Base-by-base conservation (phyloP, 2,113 vertebrate species). In the Felis chaus region DNA sequence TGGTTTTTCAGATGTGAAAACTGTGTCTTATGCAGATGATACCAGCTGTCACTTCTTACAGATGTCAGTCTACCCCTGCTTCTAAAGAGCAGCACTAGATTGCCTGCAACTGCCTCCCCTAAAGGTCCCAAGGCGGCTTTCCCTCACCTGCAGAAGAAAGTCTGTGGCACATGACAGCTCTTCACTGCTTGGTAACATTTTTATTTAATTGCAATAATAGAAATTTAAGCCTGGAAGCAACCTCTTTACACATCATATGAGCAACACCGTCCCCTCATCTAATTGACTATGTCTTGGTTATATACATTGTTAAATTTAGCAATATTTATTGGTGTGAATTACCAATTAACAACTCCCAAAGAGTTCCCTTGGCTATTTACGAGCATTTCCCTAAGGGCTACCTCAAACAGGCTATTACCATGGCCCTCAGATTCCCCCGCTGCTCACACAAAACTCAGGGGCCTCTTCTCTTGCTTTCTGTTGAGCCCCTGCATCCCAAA, bases 121-220 rank as follows among this genome's bases (percentile, higher is more conserved):
- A 74, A 91, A 69, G 48, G 95, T 66, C 88, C 7, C 3, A 83
- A 94, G 80, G 63, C 1, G 0, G 69, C 68, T 68, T 95, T 92
- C 89, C 69, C 41, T 91, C 85, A 53, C 94, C 89, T 69, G 55
- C 21, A 88, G 85, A 91, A 31, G 55, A 48, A 89, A 86, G 71
- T 53, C 19, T 15, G 16, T 45, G 89, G 92, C 57, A 91, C 8
- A 0, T 89, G 50, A 89, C 86, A 95, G 82, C 92, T 39, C 81
- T 4, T 93, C 57, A 31, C 76, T 33, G 71, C 36, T 76, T 29
- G 1, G 45, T 79, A 63, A 50, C n/a, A 94, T 65, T 90, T 97
- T 92, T 93, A 69, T 78, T 95, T 97, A 96, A 95, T 95, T 96
- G 92, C 33, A 68, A 95, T 96, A 83, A 91, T 93, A 79, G 69